Percentiles rank a stretch among this genome's conserved stretches.
phyloP scores from a whole-genome alignment of 2,113 vertebrate species.

The Apodemus speciosus region DNA sequence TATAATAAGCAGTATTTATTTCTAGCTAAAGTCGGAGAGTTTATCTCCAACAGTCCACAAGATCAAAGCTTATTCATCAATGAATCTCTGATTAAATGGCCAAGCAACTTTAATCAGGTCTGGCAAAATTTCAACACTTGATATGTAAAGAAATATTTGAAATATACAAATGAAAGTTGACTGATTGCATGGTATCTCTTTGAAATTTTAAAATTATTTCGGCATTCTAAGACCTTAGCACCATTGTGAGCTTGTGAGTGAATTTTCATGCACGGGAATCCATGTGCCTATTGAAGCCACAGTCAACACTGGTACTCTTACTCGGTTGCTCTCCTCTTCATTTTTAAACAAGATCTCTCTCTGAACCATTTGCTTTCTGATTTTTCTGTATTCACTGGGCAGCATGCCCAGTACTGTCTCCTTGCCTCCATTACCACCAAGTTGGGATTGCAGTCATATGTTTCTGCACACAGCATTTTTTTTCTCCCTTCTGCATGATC shows the following conservation, averaged over 20 bases:
- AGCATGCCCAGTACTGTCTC: not conserved
- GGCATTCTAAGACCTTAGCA: not conserved
- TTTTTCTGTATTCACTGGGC: not conserved
- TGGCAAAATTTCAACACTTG: not conserved
- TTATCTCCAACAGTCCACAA: not conserved
- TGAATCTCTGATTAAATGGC: not conserved
- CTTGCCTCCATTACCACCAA: not conserved
- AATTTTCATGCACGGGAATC: not conserved
- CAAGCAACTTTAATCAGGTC: not conserved
- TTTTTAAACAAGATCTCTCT: not conserved
- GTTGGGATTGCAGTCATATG: not conserved
- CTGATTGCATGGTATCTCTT: not conserved
- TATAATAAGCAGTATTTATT: not conserved
- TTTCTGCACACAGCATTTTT: not conserved
- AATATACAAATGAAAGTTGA: not conserved
- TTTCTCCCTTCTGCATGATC: not conserved
- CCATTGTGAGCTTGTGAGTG: not conserved
- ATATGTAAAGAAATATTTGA: not conserved
- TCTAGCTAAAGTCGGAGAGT: not conserved
- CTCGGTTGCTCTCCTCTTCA: not conserved
- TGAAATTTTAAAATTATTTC: not conserved
- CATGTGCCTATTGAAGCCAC: not conserved
- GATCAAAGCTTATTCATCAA: not conserved
- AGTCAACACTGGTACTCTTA: not conserved
- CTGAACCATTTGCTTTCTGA: no score